Conservation (phyloP, 2,797 vertebrate genomes). For the Helostoma temminkii region DNA sequence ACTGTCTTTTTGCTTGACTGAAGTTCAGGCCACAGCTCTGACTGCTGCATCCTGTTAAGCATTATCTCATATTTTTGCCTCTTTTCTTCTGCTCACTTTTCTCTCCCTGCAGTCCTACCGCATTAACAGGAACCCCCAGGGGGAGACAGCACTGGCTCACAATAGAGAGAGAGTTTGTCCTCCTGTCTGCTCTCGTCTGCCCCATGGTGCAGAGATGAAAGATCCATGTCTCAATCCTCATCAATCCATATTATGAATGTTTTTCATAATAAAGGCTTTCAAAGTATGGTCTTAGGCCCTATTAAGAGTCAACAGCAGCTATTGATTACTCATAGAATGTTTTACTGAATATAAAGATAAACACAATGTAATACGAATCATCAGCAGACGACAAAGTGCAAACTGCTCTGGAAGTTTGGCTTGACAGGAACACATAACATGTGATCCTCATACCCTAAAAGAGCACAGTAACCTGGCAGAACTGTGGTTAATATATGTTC, state of each 20-base stretch:
- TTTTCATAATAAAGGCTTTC: slow-evolving; percentile 40
- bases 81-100: slow-evolving; percentile 16
- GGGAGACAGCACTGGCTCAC: slow-evolving; percentile 16
- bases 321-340: slow-evolving; percentile 24
- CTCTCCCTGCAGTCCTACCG: slow-evolving; percentile 23
- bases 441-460: too few species aligned
- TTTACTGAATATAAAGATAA: too few species aligned
- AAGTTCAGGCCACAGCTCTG: slow-evolving; percentile 28
- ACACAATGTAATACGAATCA: too few species aligned
- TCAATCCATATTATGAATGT: neutral
- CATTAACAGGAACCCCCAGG: slow-evolving; percentile 16
- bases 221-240: slow-evolving; percentile 17
- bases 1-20: slow-evolving; percentile 37
- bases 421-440: too few species aligned
- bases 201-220: slow-evolving; percentile 19
- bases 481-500: neutral
- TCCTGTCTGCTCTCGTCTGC: slow-evolving; percentile 22
- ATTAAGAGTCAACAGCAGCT: slow-evolving; percentile 6
- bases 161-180: slow-evolving; percentile 18
- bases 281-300: slow-evolving; percentile 10
- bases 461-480: too few species aligned
- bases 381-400: too few species aligned
- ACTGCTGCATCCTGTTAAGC: slow-evolving; percentile 33
- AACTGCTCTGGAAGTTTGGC: too few species aligned
- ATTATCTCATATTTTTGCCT: slow-evolving; percentile 35